These are phyloP conservation scores for Lagopus leucura DNA, from an alignment of 2,113 vertebrate genomes.

Conservation along the genomic window DNA sequence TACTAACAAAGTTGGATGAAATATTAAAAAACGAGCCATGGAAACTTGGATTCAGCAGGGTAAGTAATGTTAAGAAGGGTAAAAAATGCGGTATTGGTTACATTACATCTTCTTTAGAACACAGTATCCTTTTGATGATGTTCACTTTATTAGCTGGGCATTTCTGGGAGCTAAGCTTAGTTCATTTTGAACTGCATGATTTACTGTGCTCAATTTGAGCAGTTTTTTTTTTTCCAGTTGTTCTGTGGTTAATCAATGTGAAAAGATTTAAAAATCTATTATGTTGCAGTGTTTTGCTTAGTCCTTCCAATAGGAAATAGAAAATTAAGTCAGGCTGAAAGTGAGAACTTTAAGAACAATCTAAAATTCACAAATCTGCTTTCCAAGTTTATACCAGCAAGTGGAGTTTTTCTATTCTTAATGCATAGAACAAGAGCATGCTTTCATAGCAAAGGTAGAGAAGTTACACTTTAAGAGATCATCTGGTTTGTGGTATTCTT, in stretches of 20 bases:
- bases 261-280: background rate
- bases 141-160: background rate
- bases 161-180: background rate
- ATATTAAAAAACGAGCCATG: slow-evolving; percentile 74
- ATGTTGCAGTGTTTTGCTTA: background rate
- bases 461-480: background rate
- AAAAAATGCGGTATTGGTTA: background rate
- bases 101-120: background rate
- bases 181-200: background rate
- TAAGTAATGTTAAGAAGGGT: slow-evolving; percentile 62
- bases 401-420: background rate
- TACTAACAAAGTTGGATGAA: slow-evolving; percentile 55
- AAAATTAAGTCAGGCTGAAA: background rate
- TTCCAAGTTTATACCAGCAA: background rate
- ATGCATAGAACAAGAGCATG: fast-evolving
- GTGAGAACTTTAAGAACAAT: background rate
- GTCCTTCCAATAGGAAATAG: background rate
- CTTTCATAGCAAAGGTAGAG: background rate
- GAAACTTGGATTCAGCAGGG: slow-evolving; percentile 81
- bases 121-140: background rate
- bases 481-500: background rate
- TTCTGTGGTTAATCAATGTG: background rate
- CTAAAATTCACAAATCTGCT: background rate
- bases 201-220: background rate
- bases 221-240: background rate